Base-by-base conservation (phyloP, 53 echinoderm and acorn worm genomes). In the Arbacia lixula region DNA sequence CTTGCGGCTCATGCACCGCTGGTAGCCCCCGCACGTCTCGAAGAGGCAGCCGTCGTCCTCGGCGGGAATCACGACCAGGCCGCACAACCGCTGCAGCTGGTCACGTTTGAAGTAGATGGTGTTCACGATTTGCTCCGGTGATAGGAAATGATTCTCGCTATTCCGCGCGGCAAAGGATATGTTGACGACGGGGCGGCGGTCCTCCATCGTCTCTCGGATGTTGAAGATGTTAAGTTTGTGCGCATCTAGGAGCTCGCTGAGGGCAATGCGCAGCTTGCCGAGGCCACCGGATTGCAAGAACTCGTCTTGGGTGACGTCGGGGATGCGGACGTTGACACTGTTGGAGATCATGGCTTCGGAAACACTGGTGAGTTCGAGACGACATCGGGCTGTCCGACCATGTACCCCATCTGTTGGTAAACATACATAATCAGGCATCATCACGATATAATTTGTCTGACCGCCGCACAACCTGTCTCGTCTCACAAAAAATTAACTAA, bases 31-130 rank as follows among this genome's bases (percentile, higher is more conserved):
- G 67, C 95, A 95, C 11, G 89, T 72, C 63, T 95, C 95, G 5
- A 83, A 71, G n/a, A 95, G 68, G 49, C 95, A 95, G 1, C 85
- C 68, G 56, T 95, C 95, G 20, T 95, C 92, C 53, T 95, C 95
- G 8, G 92, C 92, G 11, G 95, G 92, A 20, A 87, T 84, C 21
- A 95, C 87, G 40, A 83, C 57, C 4, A 92, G 84, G 3, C 95
- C 95, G 32, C 95, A 91, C 42, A 89, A 73, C n/a, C 54, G 79
- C 42, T 95, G 89, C 21, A 95, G 87, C 56, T 84, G 69, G 26
- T 87, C 88, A 20, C 87, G 89, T 54, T 95, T 86, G 69, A 95
- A 95, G 65, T 60, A 77, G 42, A 94, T 86, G 2, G 92, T 88
- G 60, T 92, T 87, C 36, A 95, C 41, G 66, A 95, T 92, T 65